Percentiles rank a stretch among this genome's conserved stretches.
phyloP scores from a whole-genome alignment of 2,888 invertebrate species.

The Lydus trimaculatus region DNA sequence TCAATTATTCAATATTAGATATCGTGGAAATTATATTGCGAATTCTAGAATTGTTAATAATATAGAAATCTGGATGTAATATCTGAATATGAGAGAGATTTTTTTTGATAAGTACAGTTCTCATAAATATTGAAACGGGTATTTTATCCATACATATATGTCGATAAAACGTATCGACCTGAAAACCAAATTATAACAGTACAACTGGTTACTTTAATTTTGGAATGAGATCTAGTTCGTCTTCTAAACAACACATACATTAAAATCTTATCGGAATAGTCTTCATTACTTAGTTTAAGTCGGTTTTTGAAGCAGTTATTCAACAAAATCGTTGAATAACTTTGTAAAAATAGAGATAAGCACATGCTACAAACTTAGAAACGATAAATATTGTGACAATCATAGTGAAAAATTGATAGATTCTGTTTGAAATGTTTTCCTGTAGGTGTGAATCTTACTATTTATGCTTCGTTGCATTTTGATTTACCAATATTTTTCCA shows the following conservation, averaged over 20 bases:
- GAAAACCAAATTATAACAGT: too few species aligned
- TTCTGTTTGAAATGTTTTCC: neutral
- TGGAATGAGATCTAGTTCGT: neutral
- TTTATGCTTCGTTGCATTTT: neutral
- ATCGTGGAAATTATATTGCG: neutral
- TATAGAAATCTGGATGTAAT: neutral
- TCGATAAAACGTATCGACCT: too few species aligned
- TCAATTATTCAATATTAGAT: neutral
- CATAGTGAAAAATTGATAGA: neutral
- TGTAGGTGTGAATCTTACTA: neutral
- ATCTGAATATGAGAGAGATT: neutral
- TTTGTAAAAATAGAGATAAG: neutral
- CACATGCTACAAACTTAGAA: neutral
- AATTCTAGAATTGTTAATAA: neutral
- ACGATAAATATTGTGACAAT: neutral
- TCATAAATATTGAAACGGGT: too few species aligned
- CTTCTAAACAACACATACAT: neutral
- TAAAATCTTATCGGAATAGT: neutral
- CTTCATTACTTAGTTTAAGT: neutral
- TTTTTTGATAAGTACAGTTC: neutral
- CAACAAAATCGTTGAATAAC: neutral
- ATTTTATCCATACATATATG: too few species aligned
- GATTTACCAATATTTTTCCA: neutral
- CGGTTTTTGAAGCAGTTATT: neutral
- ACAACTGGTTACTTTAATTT: neutral